phyloP scores from a whole-genome alignment of 1,140 invertebrate genomes.

The Gyrodactylus bullatarudis region DNA sequence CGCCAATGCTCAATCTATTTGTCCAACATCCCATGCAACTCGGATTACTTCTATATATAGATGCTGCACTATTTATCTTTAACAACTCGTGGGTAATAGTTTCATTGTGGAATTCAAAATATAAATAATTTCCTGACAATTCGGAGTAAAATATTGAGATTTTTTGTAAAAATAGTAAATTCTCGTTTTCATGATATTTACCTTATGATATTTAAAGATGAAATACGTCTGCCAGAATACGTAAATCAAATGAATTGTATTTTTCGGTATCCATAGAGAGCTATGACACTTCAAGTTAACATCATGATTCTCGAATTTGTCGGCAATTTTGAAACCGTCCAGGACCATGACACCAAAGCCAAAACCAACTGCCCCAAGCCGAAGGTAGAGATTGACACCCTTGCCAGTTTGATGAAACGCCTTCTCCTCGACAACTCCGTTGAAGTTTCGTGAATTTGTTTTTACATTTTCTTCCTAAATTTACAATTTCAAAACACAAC shows the following conservation, averaged over 20 bases:
- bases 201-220: slow-evolving; percentile 62
- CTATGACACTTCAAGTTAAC: slow-evolving; percentile 37
- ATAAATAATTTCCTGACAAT: no score
- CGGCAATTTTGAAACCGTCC: slow-evolving; percentile 57
- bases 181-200: slow-evolving; percentile 25
- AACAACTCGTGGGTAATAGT: no score
- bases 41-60: no score
- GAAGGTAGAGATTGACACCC: slow-evolving; percentile 35
- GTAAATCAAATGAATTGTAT: slow-evolving; percentile 52
- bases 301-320: slow-evolving; percentile 52
- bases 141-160: no score
- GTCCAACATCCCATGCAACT: no score
- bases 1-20: no score
- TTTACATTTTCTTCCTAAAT: no score
- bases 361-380: slow-evolving; percentile 58
- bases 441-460: no score
- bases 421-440: background rate
- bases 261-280: slow-evolving; percentile 50
- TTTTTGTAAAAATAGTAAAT: no score
- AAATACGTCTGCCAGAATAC: slow-evolving; percentile 82
- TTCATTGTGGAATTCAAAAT: no score
- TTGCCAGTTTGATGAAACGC: background rate
- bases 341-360: slow-evolving; percentile 76
- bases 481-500: no score
- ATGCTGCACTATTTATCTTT: no score